Evolutionary conservation across 1,140 invertebrate species (phyloP).

Genomic region (Stegodyphus mimosarum): DNA sequence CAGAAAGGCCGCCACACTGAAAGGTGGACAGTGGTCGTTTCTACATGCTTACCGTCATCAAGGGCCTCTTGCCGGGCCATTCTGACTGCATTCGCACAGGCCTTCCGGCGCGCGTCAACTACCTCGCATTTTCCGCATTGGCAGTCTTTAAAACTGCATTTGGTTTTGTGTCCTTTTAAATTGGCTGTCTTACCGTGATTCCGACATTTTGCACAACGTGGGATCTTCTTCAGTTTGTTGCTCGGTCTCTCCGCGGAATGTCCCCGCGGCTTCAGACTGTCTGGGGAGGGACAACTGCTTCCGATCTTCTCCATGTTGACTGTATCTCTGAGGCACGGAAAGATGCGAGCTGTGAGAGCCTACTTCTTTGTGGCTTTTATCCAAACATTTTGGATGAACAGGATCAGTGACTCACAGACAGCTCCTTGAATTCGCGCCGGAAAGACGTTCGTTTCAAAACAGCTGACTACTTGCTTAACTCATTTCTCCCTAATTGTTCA

Average conservation of each 20-base stretch:
- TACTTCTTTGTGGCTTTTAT: background rate
- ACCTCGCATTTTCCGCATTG: constrained; percentile 71
- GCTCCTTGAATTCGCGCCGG: background rate
- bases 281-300: background rate
- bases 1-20: too few species aligned
- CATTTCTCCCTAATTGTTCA: too few species aligned
- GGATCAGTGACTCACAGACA: background rate
- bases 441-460: background rate
- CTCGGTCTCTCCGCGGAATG: background rate
- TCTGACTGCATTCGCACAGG: too few species aligned
- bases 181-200: constrained; percentile 86
- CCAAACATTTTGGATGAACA: background rate
- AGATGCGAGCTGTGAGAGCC: background rate
- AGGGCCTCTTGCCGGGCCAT: too few species aligned
- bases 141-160: background rate
- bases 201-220: constrained; percentile 86
- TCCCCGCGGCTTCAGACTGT: background rate
- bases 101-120: background rate
- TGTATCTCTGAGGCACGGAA: background rate
- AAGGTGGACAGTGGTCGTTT: too few species aligned
- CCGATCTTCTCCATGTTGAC: background rate
- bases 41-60: too few species aligned
- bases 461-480: too few species aligned
- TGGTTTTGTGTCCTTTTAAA: constrained; percentile 74
- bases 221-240: background rate